phyloP scores from a whole-genome alignment of 2,113 vertebrate species.

The Chaetops frenatus region DNA sequence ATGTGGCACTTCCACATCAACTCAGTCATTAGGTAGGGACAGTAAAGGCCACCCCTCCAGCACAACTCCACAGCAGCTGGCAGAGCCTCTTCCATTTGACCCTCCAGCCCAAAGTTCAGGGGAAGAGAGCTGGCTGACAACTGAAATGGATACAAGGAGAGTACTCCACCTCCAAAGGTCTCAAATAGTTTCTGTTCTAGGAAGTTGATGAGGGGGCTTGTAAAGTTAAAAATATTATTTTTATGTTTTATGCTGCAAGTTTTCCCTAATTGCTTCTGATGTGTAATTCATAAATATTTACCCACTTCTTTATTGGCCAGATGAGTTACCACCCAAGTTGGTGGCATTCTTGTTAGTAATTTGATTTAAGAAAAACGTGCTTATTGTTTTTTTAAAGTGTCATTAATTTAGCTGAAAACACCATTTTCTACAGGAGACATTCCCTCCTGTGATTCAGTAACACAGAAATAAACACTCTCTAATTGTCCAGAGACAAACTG shows the following conservation, averaged over 20 bases:
- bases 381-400: neutral
- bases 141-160: neutral
- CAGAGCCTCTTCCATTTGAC: neutral
- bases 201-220: neutral
- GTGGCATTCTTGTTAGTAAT: neutral
- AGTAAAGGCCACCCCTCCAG: neutral
- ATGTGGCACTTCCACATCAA: neutral
- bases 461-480: neutral
- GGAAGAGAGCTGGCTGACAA: neutral
- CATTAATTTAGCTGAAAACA: neutral
- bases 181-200: neutral
- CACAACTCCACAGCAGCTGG: neutral
- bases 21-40: neutral
- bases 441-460: conserved; percentile 20
- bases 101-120: neutral
- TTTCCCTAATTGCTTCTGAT: neutral
- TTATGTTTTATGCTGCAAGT: neutral
- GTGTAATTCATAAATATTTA: neutral
- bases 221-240: neutral
- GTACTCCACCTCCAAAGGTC: neutral
- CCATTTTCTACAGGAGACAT: neutral
- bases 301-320: neutral
- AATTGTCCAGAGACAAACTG: conserved; percentile 21
- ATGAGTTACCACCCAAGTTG: neutral
- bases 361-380: neutral